phyloP scores from a whole-genome alignment of 2,113 vertebrate species.

The Hipposideros armiger region DNA sequence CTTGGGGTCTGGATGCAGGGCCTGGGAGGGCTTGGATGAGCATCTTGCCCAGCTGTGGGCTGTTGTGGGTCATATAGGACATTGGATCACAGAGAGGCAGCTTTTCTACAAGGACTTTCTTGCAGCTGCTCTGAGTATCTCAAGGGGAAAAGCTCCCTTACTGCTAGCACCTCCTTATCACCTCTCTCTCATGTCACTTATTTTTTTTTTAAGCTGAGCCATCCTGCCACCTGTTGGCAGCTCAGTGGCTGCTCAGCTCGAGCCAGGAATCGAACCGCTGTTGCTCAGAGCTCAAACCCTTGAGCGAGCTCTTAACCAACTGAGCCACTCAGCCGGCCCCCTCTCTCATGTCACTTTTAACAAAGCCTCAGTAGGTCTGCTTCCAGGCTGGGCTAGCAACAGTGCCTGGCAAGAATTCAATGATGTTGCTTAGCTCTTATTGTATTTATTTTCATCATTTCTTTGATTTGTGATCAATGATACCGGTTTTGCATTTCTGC shows the following conservation, averaged over 20 bases:
- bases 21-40: neutral
- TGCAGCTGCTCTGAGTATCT: neutral
- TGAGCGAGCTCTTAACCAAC: too few species aligned
- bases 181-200: neutral
- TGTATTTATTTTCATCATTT: neutral
- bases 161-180: neutral
- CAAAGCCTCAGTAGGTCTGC: too few species aligned
- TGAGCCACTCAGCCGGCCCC: too few species aligned
- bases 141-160: neutral
- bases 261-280: too few species aligned
- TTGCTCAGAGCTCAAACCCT: too few species aligned
- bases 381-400: neutral
- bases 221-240: too few species aligned
- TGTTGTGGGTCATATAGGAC: neutral
- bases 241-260: too few species aligned
- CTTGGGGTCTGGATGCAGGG: neutral
- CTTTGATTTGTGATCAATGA: neutral
- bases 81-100: rapidly evolving
- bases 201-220: too few species aligned
- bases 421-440: neutral
- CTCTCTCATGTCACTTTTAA: neutral
- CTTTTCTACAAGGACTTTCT: neutral
- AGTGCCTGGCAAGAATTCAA: neutral
- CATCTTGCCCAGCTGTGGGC: neutral
- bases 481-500: neutral